Evolutionary conservation across 1,140 invertebrate genomes (phyloP), one percentile per base, ranked within the genome.

Genomic region (Musca vetustissima): DNA sequence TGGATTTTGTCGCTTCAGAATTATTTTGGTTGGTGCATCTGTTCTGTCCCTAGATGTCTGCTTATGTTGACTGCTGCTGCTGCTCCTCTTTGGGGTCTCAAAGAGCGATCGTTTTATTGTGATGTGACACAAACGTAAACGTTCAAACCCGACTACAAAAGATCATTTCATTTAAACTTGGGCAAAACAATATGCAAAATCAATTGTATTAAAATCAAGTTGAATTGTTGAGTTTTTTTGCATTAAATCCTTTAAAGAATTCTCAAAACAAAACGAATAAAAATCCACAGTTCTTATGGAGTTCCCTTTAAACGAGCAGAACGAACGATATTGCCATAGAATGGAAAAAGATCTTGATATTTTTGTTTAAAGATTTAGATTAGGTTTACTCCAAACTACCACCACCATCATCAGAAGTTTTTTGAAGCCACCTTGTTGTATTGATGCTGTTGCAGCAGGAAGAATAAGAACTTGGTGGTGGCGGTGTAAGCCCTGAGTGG

Each of bases 141-240:
- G n/a, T n/a, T n/a, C n/a, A 32, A 32, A 32, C 4, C 4, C 28
- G 28, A 28, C 32, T 32, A 9, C 21, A 17, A 59, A 59, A 59
- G 55, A 59, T 59, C 55, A 59, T 59, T 59, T 59, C 28, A 59
- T 59, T 59, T 32, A 32, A 59, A 28, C 14, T 32, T 32, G 28
- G 28, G 28, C 28, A 32, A 32, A 32, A 11, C 55, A 59, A 59
- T 59, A 59, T 59, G 55, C 55, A 59, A 59, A 59, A 59, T 59
- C 55, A 59, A 59, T 59, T 59, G 55, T 59, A 59, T 59, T 59
- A 59, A 59, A 59, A 59, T 59, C 55, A 59, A 59, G 25, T 17
- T 21, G 28, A 15, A 32, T 32, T 32, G 3, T 32, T 32, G 28
- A 9, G 28, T 4, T 9, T 32, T 32, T 32, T 32, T 32, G 28